Percentiles rank a stretch among this genome's conserved stretches.
These are phyloP conservation scores for Rambutsinella grinnellia DNA, from an alignment of 2,888 invertebrate species.

Conservation along the genomic window DNA sequence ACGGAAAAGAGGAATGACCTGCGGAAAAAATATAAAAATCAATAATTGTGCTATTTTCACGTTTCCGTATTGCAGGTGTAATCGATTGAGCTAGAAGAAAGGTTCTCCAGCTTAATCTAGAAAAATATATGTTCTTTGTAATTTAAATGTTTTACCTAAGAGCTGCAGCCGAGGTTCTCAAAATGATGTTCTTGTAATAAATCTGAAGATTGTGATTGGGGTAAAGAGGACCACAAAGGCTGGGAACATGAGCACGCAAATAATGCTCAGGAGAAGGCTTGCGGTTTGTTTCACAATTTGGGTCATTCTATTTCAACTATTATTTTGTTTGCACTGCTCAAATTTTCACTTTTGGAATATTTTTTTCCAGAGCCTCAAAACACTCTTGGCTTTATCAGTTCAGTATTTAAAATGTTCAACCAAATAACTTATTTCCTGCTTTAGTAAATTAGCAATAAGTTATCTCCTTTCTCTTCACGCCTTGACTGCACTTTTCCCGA, in stretches of 20 bases:
- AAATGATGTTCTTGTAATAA: conserved; percentile 46
- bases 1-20: too few relatives aligned
- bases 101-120: too few relatives aligned
- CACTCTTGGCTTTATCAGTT: too few relatives aligned
- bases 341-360: not conserved
- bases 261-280: conserved; percentile 43
- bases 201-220: conserved; percentile 49
- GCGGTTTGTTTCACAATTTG: conserved; percentile 52
- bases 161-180: not conserved
- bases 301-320: conserved; percentile 26
- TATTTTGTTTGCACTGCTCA: not conserved
- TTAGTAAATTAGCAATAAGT: too few relatives aligned
- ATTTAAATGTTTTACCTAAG: too few relatives aligned
- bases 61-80: too few relatives aligned
- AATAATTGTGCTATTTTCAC: too few relatives aligned
- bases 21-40: conserved; percentile 3
- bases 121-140: too few relatives aligned
- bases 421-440: too few relatives aligned
- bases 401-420: too few relatives aligned
- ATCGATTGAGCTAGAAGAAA: too few relatives aligned
- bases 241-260: conserved; percentile 52
- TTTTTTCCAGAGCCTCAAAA: too few relatives aligned
- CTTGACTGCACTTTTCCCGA: conserved; percentile 19
- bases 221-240: conserved; percentile 52
- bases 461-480: conserved; percentile 1